Percentiles rank a stretch among this genome's conserved stretches.
These are phyloP conservation scores for Lathamus discolor DNA, from an alignment of 2,113 vertebrate species.

Conservation along the genomic window DNA sequence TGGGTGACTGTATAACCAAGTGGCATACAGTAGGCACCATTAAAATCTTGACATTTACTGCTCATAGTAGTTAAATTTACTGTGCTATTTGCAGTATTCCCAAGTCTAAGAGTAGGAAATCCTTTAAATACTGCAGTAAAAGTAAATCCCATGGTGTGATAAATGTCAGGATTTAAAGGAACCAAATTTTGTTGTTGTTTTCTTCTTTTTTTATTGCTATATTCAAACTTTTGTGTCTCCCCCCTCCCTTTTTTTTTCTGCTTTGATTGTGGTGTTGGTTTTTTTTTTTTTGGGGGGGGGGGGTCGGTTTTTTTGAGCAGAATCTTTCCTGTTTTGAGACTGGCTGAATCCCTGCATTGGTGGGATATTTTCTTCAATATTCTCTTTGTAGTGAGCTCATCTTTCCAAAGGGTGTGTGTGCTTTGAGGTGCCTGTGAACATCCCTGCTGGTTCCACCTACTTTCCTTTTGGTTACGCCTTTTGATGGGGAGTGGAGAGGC, in stretches of 20 bases:
- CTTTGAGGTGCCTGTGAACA: not conserved
- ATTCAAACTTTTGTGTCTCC: not conserved
- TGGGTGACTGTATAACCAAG: slow-evolving; percentile 35
- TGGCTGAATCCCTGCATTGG: not conserved
- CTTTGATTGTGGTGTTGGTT: not conserved
- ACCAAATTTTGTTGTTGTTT: slow-evolving; percentile 20
- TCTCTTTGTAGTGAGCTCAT: not conserved
- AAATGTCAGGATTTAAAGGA: slow-evolving; percentile 62
- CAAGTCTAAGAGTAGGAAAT: slow-evolving; percentile 54
- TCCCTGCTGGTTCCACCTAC: not conserved
- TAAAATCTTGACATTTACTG: slow-evolving; percentile 69
- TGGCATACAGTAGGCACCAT: slow-evolving; percentile 47
- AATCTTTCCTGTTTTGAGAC: not conserved
- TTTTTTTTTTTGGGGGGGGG: not conserved
- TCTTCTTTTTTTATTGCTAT: not conserved
- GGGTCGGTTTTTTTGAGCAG: not conserved
- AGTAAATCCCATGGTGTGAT: slow-evolving; percentile 62
- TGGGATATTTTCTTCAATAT: not conserved
- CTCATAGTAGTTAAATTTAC: slow-evolving; percentile 60
- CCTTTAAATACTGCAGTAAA: slow-evolving; percentile 67
- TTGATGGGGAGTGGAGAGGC: not conserved
- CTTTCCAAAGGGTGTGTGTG: not conserved
- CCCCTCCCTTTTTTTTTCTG: not conserved
- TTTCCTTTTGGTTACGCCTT: not conserved
- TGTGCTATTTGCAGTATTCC: slow-evolving; percentile 63